Conservation (phyloP, 2,888 invertebrate genomes). For the Trichopria drosophilae region DNA sequence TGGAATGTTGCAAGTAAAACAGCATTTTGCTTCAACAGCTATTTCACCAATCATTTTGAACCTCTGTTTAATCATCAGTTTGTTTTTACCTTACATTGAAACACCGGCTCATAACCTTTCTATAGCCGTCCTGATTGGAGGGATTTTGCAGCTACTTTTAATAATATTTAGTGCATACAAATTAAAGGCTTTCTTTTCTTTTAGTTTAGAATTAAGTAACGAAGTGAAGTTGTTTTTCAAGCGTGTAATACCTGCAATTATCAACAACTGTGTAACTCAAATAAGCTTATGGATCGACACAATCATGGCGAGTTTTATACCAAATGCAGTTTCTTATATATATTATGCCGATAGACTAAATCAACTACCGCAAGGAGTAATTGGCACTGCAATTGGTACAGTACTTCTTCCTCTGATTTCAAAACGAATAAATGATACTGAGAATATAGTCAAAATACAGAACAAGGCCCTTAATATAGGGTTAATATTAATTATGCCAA, state of each 20-base stretch:
- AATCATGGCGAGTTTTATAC: conserved; percentile 21
- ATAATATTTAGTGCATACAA: conserved; percentile 17
- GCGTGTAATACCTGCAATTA: conserved; percentile 22
- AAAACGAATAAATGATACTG: conserved; percentile 15
- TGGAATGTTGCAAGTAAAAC: conserved; percentile 20
- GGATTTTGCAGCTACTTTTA: conserved; percentile 11
- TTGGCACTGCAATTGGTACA: conserved; percentile 18
- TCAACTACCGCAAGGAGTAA: conserved; percentile 19
- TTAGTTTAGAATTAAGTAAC: conserved; percentile 18
- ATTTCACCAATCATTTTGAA: conserved; percentile 19
- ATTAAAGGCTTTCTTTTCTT: conserved; percentile 17
- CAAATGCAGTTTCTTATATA: conserved; percentile 19
- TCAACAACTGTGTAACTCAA: conserved; percentile 19
- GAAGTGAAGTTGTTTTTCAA: conserved; percentile 18
- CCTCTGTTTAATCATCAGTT: conserved; percentile 20
- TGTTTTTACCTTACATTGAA: conserved; percentile 14
- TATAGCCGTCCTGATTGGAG: conserved; percentile 16
- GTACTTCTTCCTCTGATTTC: conserved; percentile 19
- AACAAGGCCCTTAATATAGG: conserved; percentile 19
- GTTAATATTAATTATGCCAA: conserved; percentile 20
- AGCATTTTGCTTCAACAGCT: conserved; percentile 21
- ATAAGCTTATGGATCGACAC: conserved; percentile 17
- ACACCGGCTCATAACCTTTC: conserved; percentile 16
- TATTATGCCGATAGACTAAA: conserved; percentile 20
- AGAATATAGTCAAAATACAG: conserved; percentile 18